A percentile compares a stretch with the other conserved stretches of the same genome.
These are phyloP conservation scores for Pseudopodoces humilis DNA, from an alignment of 2,113 vertebrate genomes.

Conservation along the genomic window DNA sequence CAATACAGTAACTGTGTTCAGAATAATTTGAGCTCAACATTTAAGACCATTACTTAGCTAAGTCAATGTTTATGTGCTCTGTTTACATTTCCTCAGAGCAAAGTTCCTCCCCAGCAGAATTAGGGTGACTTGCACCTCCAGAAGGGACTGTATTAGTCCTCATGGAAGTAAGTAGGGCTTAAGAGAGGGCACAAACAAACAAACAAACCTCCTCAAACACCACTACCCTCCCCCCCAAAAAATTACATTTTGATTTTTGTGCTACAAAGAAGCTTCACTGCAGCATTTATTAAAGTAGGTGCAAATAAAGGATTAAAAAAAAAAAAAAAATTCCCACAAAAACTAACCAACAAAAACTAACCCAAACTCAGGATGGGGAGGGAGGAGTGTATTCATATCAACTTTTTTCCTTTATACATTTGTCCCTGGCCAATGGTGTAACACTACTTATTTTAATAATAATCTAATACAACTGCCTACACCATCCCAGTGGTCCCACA, in stretches of 20 bases:
- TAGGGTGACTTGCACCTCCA: not conserved
- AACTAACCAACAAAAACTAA: not conserved
- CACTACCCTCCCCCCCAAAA: rapidly evolving
- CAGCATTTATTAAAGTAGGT: not conserved
- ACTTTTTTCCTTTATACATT: not conserved
- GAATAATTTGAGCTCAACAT: not conserved
- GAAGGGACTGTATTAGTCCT: not conserved
- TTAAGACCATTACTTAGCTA: not conserved
- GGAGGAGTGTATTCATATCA: not conserved
- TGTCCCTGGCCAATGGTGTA: not conserved
- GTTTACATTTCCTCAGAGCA: not conserved
- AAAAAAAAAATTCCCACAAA: not conserved
- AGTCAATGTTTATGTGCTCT: not conserved
- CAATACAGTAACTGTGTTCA: not conserved
- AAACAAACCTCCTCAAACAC: not conserved
- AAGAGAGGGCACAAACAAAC: not conserved
- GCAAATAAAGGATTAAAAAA: not conserved
- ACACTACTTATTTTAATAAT: not conserved
- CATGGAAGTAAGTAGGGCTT: not conserved
- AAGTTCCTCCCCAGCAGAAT: not conserved
- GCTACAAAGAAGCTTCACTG: not conserved
- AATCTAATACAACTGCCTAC: not conserved
- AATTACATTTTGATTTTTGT: not conserved
- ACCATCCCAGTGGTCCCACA: not conserved
- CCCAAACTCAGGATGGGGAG: too few relatives aligned